Base-by-base conservation (phyloP, 2,113 vertebrate species). In the Illadopsis cleaveri region DNA sequence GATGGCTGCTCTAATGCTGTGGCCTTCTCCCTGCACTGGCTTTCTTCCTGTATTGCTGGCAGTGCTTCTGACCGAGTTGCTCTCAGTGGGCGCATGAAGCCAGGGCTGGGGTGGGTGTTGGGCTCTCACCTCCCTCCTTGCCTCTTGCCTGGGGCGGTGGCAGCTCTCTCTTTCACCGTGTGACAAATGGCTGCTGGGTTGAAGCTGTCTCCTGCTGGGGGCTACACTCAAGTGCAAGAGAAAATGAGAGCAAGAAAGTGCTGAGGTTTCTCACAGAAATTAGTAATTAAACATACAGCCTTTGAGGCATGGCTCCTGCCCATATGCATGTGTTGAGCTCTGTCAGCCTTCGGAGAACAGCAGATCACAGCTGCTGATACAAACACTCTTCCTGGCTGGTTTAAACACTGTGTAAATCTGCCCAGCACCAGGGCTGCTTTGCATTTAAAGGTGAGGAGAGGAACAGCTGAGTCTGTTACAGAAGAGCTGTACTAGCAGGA, bases 191-290 rank as follows among this genome's bases (percentile, higher is more conserved):
- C 51, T 82, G 51, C 83, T 68, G 86, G 60, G 72, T 71, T 56
- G 61, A 89, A 85, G 54, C 62, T 3, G 0, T 47, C 16, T 90
- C 60, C 72, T 68, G 30, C 48, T 1, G 1, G 30, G 17, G n/a
- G 21, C 42, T 60, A 53, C 31, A 20, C 0, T 5, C 12, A 37
- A 45, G 19, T 1, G 0, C 37, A n/a, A 45, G 60, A 82, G 47
- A 89, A 88, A 95, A 88, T 27, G 25, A 78, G 35, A 78, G 61
- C 27, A 51, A 78, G 81, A 50, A 71, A 84, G 75, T 14, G 40
- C 61, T 54, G 89, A 86, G 38, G 40, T 86, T 94, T 89, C 69
- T 75, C 37, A 14, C 0, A 68, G 83, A 79, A 89, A 81, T 80
- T 25, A 58, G 56, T 31, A 76, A 81, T 57, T 76, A 86, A 92